Evolutionary conservation across 2,113 vertebrate genomes (phyloP).

Genomic region (Rafetus swinhoei): DNA sequence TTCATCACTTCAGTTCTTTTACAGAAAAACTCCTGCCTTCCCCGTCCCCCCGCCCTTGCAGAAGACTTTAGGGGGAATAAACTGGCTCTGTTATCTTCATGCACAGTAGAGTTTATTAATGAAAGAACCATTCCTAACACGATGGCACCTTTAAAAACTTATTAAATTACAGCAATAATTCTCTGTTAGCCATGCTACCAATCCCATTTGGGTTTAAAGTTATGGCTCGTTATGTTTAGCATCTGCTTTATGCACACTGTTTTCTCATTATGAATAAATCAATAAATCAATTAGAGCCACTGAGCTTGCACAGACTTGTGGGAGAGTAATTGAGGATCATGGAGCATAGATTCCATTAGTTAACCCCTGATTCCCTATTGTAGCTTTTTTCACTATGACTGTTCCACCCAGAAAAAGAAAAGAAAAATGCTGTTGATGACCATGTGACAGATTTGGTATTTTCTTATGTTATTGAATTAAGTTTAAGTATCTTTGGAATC

Average conservation of each 20-base stretch:
- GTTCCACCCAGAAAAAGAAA: not conserved
- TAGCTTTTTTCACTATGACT: not conserved
- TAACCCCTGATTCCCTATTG: slow-evolving; percentile 1
- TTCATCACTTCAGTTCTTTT: not conserved
- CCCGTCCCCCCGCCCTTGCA: not conserved
- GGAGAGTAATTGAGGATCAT: slow-evolving; percentile 32
- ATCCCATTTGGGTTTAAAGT: slow-evolving; percentile 59
- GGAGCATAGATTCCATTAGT: not conserved
- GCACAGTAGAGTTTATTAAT: slow-evolving; percentile 14
- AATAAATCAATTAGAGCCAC: slow-evolving; percentile 71
- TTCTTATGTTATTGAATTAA: not conserved
- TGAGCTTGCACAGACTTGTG: slow-evolving; percentile 26
- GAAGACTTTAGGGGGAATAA: not conserved
- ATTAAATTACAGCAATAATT: slow-evolving; percentile 56
- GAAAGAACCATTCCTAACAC: slow-evolving; percentile 11
- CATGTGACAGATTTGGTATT: not conserved
- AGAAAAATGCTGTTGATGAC: not conserved
- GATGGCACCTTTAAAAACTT: slow-evolving; percentile 25
- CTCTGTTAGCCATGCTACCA: slow-evolving; percentile 45
- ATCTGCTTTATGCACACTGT: slow-evolving; percentile 67
- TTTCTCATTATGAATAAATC: slow-evolving; percentile 76
- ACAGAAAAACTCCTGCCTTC: not conserved
- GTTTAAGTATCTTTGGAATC: not conserved
- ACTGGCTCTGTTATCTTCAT: not conserved
- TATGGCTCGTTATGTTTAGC: slow-evolving; percentile 62